Percentiles rank a stretch among this genome's conserved stretches.
These are phyloP conservation scores for Antheraea mylitta DNA, from an alignment of 1,140 invertebrate genomes.

Conservation along the genomic window DNA sequence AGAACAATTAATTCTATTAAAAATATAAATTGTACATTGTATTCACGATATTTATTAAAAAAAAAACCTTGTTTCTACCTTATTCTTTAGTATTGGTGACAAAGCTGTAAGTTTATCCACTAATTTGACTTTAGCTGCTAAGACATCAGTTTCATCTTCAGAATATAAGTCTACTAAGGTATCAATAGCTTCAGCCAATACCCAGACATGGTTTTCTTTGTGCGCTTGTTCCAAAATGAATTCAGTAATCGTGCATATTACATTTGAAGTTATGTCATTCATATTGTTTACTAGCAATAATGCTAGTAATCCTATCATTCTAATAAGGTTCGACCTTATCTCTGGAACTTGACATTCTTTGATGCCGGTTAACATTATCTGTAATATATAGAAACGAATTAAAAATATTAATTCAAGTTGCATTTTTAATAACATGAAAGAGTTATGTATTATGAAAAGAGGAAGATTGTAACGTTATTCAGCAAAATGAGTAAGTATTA, in stretches of 20 bases:
- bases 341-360: slow-evolving; percentile 78
- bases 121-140: slow-evolving; percentile 82
- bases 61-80: slow-evolving; percentile 69
- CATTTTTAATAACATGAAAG: too few species aligned
- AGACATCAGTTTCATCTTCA: slow-evolving; percentile 85
- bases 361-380: slow-evolving; percentile 82
- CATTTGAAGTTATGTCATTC: slow-evolving; percentile 53
- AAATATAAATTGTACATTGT: too few species aligned
- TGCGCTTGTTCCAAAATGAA: slow-evolving; percentile 79
- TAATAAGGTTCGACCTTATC: slow-evolving; percentile 84
- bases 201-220: slow-evolving; percentile 81
- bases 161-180: slow-evolving; percentile 88
- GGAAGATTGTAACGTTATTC: too few species aligned
- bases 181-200: slow-evolving; percentile 87
- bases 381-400: slow-evolving; percentile 24
- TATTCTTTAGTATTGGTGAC: slow-evolving; percentile 82
- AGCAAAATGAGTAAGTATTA: too few species aligned
- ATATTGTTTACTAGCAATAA: slow-evolving; percentile 59
- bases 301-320: slow-evolving; percentile 83
- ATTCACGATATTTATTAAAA: too few species aligned
- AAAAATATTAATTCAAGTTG: too few species aligned
- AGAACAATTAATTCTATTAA: too few species aligned
- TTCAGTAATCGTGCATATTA: slow-evolving; percentile 63
- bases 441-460: too few species aligned
- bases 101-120: slow-evolving; percentile 80